These are phyloP conservation scores for Galaxea fascicularis DNA, from an alignment of 92 coral and sea anemone species.

Conservation along the genomic window DNA sequence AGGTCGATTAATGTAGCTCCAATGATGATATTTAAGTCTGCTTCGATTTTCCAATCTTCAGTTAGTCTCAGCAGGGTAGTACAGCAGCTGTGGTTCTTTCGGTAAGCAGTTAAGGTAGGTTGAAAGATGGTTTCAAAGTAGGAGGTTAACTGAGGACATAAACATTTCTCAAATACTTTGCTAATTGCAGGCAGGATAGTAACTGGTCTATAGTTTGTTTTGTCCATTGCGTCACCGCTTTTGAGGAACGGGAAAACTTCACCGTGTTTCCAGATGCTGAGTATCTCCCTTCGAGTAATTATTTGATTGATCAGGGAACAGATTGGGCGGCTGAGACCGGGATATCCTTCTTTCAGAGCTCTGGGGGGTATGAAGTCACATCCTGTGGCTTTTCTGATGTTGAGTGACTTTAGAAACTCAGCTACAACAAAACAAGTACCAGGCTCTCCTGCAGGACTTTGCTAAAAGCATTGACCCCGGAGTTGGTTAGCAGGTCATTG, in stretches of 20 bases:
- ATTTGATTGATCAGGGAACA: neutral
- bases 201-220: conserved; percentile 21
- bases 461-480: too few relatives aligned
- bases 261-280: conserved; percentile 9
- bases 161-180: conserved; percentile 20
- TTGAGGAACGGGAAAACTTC: conserved; percentile 6
- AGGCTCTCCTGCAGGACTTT: too few relatives aligned
- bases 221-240: conserved; percentile 3
- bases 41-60: too few relatives aligned
- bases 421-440: too few relatives aligned
- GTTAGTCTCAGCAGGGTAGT: too few relatives aligned
- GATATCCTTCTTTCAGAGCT: neutral
- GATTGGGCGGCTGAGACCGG: neutral
- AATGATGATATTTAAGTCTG: too few relatives aligned
- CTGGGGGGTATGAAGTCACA: neutral
- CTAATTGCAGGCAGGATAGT: conserved; percentile 19
- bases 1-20: too few relatives aligned
- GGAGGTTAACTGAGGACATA: neutral
- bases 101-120: neutral
- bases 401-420: neutral
- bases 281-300: neutral
- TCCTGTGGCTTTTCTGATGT: neutral
- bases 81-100: neutral
- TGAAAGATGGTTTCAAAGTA: neutral
- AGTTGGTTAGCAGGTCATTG: too few relatives aligned